Evolutionary conservation across 2,113 vertebrate genomes (phyloP), one percentile per base, ranked within the genome.

Genomic region (Salvelinus alpinus): DNA sequence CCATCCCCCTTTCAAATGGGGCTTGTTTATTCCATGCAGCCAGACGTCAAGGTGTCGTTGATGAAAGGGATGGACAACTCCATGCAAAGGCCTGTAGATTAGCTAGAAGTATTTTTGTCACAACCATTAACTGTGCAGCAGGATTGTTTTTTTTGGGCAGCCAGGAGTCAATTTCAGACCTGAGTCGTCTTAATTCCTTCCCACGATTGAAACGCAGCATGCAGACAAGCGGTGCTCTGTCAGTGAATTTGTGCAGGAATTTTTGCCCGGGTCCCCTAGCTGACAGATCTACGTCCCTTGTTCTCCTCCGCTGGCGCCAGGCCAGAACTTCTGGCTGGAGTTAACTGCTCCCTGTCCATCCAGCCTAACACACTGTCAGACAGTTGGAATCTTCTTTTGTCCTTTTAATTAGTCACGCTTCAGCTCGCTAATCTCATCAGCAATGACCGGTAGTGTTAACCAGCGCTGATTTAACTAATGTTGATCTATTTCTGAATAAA

Each of bases 351-450:
- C 65, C 57, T 38, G 20, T 34, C 57, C 62, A 64, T 31, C 57
- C 66, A 71, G 48, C 67, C 64, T 44, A 66, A 70, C 66, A 51
- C 34, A 34, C 34, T 34, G 34, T 34, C 72, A 64, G 22, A 73
- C 22, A 29, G 64, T 73, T 79, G 80, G 16, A 81, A 57, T 78
- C 68, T 12, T 70, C 12, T 64, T 27, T 76, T 73, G 67, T 9
- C 76, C 75, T 80, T 62, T 85, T 74, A 74, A 38, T 29, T 51
- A 68, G 9, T 67, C 48, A 44, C 6, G 38, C 6, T 57, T 60
- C 76, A 72, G 44, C 29, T 59, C 1, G 5, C 6, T 18, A n/a
- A 68, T 24, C 31, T 44, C 66, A 3, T 44, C 31, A 31, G 11
- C 16, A 2, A 14, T n/a, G 31, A 68, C 66, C 22, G 16, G 66